A percentile compares a stretch with the other conserved stretches of the same genome.
Conservation (phyloP, 2,888 invertebrate genomes). For the Euplagia quadripunctaria region DNA sequence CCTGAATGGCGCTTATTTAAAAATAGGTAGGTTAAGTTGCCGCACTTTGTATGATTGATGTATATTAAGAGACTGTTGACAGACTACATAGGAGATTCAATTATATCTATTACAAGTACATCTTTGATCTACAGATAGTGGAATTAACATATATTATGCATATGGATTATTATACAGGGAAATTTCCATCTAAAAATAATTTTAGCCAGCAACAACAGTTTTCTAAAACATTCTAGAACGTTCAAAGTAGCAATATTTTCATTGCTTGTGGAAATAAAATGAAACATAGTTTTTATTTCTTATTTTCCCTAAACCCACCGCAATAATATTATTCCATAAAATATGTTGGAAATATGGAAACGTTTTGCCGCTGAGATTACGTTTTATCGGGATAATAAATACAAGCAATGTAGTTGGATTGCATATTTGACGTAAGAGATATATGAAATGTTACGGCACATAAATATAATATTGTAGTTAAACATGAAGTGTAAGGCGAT, state of each 20-base stretch:
- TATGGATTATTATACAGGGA: too few species aligned
- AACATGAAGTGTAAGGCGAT: too few species aligned
- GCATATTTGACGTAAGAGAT: not conserved
- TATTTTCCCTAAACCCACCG: not conserved
- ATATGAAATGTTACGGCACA: not conserved
- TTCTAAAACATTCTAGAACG: not conserved
- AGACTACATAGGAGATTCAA: too few species aligned
- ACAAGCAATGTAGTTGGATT: not conserved
- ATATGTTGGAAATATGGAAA: not conserved
- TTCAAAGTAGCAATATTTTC: not conserved
- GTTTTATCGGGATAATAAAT: not conserved
- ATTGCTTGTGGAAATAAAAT: not conserved
- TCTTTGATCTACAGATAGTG: too few species aligned
- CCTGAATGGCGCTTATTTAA: too few species aligned
- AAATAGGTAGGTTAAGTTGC: too few species aligned
- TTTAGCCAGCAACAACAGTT: not conserved
- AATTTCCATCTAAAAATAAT: too few species aligned
- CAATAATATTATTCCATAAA: not conserved
- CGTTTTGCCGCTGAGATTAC: not conserved
- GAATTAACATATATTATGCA: too few species aligned
- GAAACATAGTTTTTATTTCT: not conserved
- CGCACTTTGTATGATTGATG: too few species aligned
- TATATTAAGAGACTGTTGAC: too few species aligned
- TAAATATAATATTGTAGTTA: not conserved
- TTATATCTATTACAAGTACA: too few species aligned